Base-by-base conservation (phyloP, 2,888 invertebrate species). In the Syrista parreyssii region DNA sequence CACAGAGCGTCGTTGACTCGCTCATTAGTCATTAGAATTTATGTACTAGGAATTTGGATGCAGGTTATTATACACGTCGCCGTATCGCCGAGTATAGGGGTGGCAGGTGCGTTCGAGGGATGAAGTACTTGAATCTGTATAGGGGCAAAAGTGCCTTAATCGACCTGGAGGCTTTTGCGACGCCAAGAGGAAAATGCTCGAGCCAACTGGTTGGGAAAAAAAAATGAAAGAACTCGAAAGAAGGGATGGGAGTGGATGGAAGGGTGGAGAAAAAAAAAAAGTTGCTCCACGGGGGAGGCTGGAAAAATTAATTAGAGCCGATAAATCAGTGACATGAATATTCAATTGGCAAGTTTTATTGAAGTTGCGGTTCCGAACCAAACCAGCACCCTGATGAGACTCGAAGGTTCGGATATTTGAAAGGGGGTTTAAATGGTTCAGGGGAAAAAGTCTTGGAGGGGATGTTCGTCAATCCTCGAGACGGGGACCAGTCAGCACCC, bases 301-400 rank as follows among this genome's bases (percentile, higher is more conserved):
- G 12, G 3, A 23, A 31, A 55, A 75, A 75, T 73, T 72, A 73
- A 78, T 75, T 75, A 77, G 33, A 73, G 34, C 68, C n/a, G 33
- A 75, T 75, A 71, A 75, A 69, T 71, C 75, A 35, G 34, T 73
- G 30, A 72, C 78, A 68, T 78, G 78, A 78, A 78, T 78, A 78
- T 78, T 78, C 75, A 78, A 68, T 68, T 12, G 33, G 34, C 40
- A 75, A 78, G 78, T 78, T 78, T 78, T 75, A 75, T 75, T 36
- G 40, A 71, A 77, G 32, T 68, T 55, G 40, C 23, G 40, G 40
- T 55, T 23, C 23, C 40, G 40, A 55, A 55, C 15, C 9, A 23
- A 23, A 23, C 9, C 23, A 4, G 34, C 40, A 4, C 23, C 40
- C 23, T 55, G 40, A 55, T 2, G 40, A 55, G 40, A 55, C 23